These are phyloP conservation scores for Todiramphus chloris DNA, from an alignment of 2,113 vertebrate species.

Conservation along the genomic window DNA sequence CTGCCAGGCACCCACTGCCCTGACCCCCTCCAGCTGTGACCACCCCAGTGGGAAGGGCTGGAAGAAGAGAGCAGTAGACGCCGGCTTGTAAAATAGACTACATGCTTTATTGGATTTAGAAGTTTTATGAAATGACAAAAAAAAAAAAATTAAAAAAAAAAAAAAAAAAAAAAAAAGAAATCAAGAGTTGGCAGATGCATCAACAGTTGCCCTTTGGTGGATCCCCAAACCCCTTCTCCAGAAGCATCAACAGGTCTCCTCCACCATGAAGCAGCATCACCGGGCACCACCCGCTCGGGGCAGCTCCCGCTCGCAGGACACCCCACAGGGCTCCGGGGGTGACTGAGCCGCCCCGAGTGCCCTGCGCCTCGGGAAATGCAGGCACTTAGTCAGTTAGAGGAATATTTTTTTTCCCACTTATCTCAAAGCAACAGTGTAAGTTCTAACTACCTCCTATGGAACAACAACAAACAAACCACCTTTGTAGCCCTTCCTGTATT, in stretches of 20 bases:
- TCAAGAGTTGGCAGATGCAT: neutral
- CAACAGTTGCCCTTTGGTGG: neutral
- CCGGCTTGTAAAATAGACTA: conserved; percentile 46
- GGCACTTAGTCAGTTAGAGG: conserved; percentile 48
- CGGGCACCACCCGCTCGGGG: neutral
- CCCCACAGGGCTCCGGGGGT: neutral
- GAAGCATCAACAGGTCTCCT: neutral
- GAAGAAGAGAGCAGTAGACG: neutral
- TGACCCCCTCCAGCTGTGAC: too few relatives aligned
- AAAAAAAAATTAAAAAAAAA: neutral
- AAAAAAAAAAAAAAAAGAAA: neutral
- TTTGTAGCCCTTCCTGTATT: neutral
- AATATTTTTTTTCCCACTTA: neutral
- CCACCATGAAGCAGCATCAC: neutral
- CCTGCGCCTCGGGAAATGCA: neutral
- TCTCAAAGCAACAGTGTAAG: neutral
- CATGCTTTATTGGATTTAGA: conserved; percentile 81
- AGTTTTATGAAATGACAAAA: conserved; percentile 62
- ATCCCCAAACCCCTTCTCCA: neutral
- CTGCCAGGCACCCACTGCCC: too few relatives aligned
- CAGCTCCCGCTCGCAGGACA: neutral
- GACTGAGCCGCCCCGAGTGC: neutral
- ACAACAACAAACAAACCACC: neutral
- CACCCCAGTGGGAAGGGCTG: neutral
- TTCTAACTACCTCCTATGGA: neutral